Evolutionary conservation across 30 jellyfish, hydroid and myxozoan genomes (phyloP).

Genomic region (Cassiopea xamachana): DNA sequence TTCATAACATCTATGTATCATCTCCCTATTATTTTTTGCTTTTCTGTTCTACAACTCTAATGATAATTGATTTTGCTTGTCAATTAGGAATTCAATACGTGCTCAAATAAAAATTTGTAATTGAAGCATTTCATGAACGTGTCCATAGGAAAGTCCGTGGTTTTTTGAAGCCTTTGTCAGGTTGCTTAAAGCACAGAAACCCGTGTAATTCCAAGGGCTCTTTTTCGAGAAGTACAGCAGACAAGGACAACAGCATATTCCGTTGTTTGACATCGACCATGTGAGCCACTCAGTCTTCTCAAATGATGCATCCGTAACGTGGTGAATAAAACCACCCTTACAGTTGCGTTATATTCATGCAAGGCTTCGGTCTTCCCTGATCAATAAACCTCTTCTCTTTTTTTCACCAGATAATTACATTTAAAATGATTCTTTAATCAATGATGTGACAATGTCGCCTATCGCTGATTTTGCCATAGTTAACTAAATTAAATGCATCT

Average conservation of each 20-base stretch:
- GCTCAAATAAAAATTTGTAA: conserved; percentile 12
- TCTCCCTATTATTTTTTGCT: conserved; percentile 39
- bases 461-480: background rate
- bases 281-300: conserved; percentile 38
- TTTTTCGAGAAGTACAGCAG: conserved; percentile 12
- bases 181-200: conserved; percentile 11
- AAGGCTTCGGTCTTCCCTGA: conserved; percentile 19
- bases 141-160: conserved; percentile 37
- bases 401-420: background rate
- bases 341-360: conserved; percentile 7
- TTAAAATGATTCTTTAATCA: conserved; percentile 22
- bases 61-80: conserved; percentile 24
- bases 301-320: conserved; percentile 13
- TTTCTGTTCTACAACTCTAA: conserved; percentile 17
- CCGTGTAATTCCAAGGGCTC: conserved; percentile 42
- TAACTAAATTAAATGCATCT: background rate
- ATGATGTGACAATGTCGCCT: background rate
- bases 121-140: conserved; percentile 43
- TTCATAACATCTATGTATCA: background rate
- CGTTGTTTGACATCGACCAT: conserved; percentile 17
- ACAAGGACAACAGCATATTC: conserved; percentile 53
- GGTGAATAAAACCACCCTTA: conserved; percentile 41
- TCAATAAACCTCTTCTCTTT: background rate
- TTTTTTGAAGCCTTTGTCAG: conserved; percentile 13
- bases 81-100: conserved; percentile 10